Evolutionary conservation across 2,888 invertebrate species (phyloP), one percentile per base, ranked within the genome.

Genomic region (Acronicta psi): DNA sequence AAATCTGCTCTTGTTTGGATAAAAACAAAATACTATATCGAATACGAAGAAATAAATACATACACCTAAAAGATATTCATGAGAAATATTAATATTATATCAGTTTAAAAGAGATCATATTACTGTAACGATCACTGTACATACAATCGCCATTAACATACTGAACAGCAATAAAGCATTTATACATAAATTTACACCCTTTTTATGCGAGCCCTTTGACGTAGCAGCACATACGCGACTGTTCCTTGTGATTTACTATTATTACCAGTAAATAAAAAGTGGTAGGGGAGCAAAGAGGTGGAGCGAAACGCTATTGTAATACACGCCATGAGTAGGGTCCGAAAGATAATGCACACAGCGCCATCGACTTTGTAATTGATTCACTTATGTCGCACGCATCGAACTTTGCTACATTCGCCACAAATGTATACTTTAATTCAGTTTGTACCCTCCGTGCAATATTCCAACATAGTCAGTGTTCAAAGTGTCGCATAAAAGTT

Each of bases 221-320:
- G 74, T 76, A 71, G 75, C 77, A 82, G 79, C 84, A 88, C 80
- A 90, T 89, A 91, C 85, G 84, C 81, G 85, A 84, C 84, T 78
- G 84, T 82, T 85, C 82, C 83, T 82, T 76, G 87, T 93, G 92
- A 93, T 92, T 93, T 92, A 94, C 85, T 93, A 93, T 94, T 93
- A 93, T 93, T 93, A 93, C 90, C 84, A 89, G 91, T 92, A 92
- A 91, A 93, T 94, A 94, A 93, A 93, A 94, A 91, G 92, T 94
- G 83, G 94, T 90, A 93, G 93, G 94, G 93, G 94, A 89, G 88
- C 87, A 87, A 89, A 89, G 92, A 92, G 94, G 93, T 93, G 93
- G 94, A 92, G 93, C 93, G 87, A 91, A 90, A 89, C 84, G 83
- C 88, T 84, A 87, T 93, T 92, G 90, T 91, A 86, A 86, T 82